Conservation (phyloP, 2,797 vertebrate genomes). For the Hippoglossus hippoglossus region DNA sequence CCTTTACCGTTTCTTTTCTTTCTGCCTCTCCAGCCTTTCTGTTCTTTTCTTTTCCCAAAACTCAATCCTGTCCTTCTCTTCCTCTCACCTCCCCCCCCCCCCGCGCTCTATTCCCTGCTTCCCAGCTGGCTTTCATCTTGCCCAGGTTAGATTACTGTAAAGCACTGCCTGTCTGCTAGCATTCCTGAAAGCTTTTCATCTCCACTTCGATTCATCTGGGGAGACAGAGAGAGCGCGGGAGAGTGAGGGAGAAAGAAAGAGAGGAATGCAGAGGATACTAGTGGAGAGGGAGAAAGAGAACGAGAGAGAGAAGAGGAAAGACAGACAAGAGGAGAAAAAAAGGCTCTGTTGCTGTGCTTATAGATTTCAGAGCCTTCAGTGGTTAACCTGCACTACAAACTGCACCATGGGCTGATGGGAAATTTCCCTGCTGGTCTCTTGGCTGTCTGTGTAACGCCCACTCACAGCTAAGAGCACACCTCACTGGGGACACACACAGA, state of each 20-base stretch:
- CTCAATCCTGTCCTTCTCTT: slow-evolving; percentile 53
- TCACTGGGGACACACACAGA: slow-evolving; percentile 58
- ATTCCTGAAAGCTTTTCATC: slow-evolving; percentile 86
- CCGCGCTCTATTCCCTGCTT: slow-evolving; percentile 66
- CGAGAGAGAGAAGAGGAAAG: slow-evolving; percentile 19
- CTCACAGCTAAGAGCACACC: slow-evolving; percentile 68
- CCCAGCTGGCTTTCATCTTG: slow-evolving; percentile 82
- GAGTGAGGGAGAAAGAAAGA: slow-evolving; percentile 15
- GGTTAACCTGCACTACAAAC: slow-evolving; percentile 73
- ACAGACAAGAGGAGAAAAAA: slow-evolving; percentile 6
- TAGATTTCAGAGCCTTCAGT: slow-evolving; percentile 74
- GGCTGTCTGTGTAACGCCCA: slow-evolving; percentile 73
- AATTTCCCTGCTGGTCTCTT: slow-evolving; percentile 73
- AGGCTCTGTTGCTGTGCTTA: slow-evolving; percentile 46
- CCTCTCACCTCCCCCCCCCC: slow-evolving; percentile 52
- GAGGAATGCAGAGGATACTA: slow-evolving; percentile 47
- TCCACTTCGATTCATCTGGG: slow-evolving; percentile 77
- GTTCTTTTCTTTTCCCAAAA: slow-evolving; percentile 53
- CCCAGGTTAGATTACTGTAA: slow-evolving; percentile 86
- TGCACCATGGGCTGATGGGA: slow-evolving; percentile 75
- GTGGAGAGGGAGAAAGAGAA: slow-evolving; percentile 19
- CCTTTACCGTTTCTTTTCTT: slow-evolving; percentile 29
- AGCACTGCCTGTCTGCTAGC: slow-evolving; percentile 82
- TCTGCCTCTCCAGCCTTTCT: slow-evolving; percentile 29
- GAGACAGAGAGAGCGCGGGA: slow-evolving; percentile 12